Conservation (phyloP, 2,113 vertebrate species). For the Psittacus erithacus region DNA sequence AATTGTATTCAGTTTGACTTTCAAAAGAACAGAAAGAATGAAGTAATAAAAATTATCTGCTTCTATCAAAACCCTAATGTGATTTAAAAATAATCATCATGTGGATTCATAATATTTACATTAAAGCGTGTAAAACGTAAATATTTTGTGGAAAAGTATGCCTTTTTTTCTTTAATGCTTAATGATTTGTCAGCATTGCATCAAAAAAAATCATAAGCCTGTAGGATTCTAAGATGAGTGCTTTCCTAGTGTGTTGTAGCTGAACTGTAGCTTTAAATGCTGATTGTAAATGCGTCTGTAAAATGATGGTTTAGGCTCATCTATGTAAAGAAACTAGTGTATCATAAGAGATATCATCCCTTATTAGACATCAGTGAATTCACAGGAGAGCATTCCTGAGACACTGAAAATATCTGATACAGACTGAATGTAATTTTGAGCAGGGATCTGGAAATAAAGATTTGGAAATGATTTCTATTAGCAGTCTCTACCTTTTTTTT, state of each 20-base stretch:
- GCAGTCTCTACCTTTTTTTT: not conserved
- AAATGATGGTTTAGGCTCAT: not conserved
- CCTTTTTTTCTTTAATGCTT: not conserved
- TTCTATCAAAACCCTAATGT: not conserved
- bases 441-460: not conserved
- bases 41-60: not conserved
- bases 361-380: not conserved
- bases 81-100: not conserved
- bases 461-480: not conserved
- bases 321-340: not conserved
- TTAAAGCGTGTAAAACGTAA: not conserved
- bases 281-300: not conserved
- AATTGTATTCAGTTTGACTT: not conserved
- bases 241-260: not conserved
- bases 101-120: not conserved
- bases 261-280: not conserved
- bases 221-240: not conserved
- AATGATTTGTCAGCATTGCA: not conserved
- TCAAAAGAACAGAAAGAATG: not conserved
- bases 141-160: not conserved
- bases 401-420: not conserved
- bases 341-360: not conserved
- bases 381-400: not conserved
- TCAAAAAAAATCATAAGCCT: not conserved
- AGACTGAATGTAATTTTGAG: not conserved